phyloP scores from a whole-genome alignment of 2,113 vertebrate genomes.

The Tachysurus vachellii region DNA sequence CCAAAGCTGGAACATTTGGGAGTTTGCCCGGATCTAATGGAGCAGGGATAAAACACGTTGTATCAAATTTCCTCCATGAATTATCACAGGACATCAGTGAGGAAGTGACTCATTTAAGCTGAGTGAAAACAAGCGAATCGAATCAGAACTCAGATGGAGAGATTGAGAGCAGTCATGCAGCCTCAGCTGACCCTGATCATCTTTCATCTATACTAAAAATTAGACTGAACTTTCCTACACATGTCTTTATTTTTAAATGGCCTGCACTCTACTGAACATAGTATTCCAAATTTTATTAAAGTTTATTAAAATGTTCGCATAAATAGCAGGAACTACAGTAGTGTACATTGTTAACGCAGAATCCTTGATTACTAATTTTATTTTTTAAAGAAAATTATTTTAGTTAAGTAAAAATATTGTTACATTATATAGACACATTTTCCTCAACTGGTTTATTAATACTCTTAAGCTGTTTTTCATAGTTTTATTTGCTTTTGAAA shows the following conservation, averaged over 20 bases:
- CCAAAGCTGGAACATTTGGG: slow-evolving; percentile 62
- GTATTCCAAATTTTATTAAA: not conserved
- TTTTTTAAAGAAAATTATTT: not conserved
- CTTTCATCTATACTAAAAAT: not conserved
- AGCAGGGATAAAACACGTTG: slow-evolving; percentile 51
- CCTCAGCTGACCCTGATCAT: slow-evolving; percentile 11
- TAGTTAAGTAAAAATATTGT: not conserved
- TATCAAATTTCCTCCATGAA: slow-evolving; percentile 53
- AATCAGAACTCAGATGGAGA: not conserved
- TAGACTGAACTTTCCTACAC: not conserved
- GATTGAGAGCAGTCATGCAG: not conserved
- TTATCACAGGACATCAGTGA: slow-evolving; percentile 55
- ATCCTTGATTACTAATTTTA: not conserved
- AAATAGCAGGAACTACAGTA: not conserved
- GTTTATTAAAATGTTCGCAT: not conserved
- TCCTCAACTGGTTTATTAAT: not conserved
- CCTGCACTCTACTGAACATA: not conserved
- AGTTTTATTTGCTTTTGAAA: not conserved
- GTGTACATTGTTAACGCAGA: not conserved
- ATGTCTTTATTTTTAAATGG: not conserved
- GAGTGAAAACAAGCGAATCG: slow-evolving; percentile 57
- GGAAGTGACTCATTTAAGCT: slow-evolving; percentile 63
- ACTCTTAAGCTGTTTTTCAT: not conserved
- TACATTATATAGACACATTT: not conserved
- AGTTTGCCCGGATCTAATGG: slow-evolving; percentile 50